Conservation (phyloP, 2,888 invertebrate genomes). For the Gibbula magus region DNA sequence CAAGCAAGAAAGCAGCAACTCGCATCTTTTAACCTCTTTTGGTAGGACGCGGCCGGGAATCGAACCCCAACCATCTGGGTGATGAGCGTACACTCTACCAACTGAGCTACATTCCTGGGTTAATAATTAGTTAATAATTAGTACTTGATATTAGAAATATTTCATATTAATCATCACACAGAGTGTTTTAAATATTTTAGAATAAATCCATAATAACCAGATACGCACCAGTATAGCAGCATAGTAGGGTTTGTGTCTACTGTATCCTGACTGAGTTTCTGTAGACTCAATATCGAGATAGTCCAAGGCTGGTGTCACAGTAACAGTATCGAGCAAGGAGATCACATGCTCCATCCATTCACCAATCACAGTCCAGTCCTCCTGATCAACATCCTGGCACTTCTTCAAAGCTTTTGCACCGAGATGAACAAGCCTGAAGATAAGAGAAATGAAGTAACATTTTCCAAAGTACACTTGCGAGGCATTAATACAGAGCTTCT, state of each 20-base stretch:
- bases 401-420: slow-evolving; percentile 39
- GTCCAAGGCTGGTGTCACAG: slow-evolving; percentile 36
- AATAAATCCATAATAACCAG: not conserved
- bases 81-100: too few relatives aligned
- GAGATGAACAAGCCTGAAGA: slow-evolving; percentile 43
- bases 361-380: slow-evolving; percentile 57
- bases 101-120: too few relatives aligned
- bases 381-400: slow-evolving; percentile 56
- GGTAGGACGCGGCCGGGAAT: too few relatives aligned
- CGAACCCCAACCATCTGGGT: too few relatives aligned
- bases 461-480: too few relatives aligned
- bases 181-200: not conserved
- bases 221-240: slow-evolving; percentile 49
- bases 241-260: slow-evolving; percentile 55
- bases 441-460: not conserved
- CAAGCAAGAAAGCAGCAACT: too few relatives aligned
- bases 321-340: slow-evolving; percentile 26
- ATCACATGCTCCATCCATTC: slow-evolving; percentile 49
- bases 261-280: slow-evolving; percentile 39
- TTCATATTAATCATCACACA: too few relatives aligned
- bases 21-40: too few relatives aligned
- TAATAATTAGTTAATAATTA: too few relatives aligned
- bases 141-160: too few relatives aligned
- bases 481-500: too few relatives aligned
- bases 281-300: slow-evolving; percentile 47